A percentile compares a stretch with the other conserved stretches of the same genome.
These are phyloP conservation scores for Sinohyriopsis cumingii DNA, from an alignment of 2,888 invertebrate species.

Conservation along the genomic window DNA sequence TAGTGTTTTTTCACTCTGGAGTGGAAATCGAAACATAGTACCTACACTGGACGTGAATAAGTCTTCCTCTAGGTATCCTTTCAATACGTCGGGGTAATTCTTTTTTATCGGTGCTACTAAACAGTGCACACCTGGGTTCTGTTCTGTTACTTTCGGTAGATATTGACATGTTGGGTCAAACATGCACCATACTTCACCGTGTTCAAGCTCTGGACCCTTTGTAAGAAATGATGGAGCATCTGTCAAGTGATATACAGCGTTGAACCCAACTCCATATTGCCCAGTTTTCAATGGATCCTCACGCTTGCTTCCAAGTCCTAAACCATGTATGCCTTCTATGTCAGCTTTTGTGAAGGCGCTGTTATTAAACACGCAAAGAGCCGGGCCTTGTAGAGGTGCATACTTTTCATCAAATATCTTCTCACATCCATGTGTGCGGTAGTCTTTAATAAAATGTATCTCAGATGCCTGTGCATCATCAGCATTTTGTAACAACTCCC, in stretches of 20 bases:
- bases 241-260: constrained; percentile 68
- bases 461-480: constrained; percentile 66
- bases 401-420: constrained; percentile 43
- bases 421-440: constrained; percentile 32
- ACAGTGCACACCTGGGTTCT: constrained; percentile 43
- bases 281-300: constrained; percentile 65
- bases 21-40: constrained; percentile 66
- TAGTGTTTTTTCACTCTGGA: constrained; percentile 52
- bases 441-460: constrained; percentile 63
- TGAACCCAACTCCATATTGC: constrained; percentile 70
- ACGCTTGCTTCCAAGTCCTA: constrained; percentile 65
- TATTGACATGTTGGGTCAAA: constrained; percentile 55
- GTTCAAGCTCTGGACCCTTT: constrained; percentile 27
- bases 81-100: constrained; percentile 46
- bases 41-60: constrained; percentile 28
- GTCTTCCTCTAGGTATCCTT: constrained; percentile 49
- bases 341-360: constrained; percentile 59
- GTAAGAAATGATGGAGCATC: constrained; percentile 68
- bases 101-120: constrained; percentile 25
- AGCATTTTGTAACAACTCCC: constrained; percentile 68
- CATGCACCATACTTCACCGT: constrained; percentile 39
- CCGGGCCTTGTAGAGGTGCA: constrained; percentile 63
- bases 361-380: constrained; percentile 67
- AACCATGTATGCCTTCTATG: constrained; percentile 63
- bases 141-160: constrained; percentile 29